Percentiles rank a stretch among this genome's conserved stretches.
These are phyloP conservation scores for Megathymus violae DNA, from an alignment of 1,140 invertebrate species.

Conservation along the genomic window DNA sequence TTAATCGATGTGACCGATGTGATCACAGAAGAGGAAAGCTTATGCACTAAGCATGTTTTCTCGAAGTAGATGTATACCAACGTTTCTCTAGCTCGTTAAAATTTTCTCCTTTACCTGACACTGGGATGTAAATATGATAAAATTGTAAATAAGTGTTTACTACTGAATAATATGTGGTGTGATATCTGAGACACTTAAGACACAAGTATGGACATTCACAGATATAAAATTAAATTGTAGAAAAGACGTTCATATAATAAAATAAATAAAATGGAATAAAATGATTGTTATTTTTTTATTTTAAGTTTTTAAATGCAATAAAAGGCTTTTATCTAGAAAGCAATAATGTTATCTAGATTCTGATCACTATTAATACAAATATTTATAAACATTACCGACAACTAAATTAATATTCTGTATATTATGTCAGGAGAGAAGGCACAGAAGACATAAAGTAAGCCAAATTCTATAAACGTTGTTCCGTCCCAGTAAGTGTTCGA, in stretches of 20 bases:
- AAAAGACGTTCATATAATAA: no score
- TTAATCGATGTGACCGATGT: slow-evolving; percentile 12
- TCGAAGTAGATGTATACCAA: slow-evolving; percentile 15
- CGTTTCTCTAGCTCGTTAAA: slow-evolving; percentile 22
- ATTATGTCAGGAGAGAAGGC: background rate
- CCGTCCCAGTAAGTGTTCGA: slow-evolving; percentile 64
- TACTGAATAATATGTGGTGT: no score
- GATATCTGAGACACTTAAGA: no score
- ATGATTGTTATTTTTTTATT: no score
- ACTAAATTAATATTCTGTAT: slow-evolving; percentile 2
- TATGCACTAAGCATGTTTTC: slow-evolving; percentile 16
- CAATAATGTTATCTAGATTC: no score
- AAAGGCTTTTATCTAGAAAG: no score
- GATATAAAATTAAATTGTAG: no score
- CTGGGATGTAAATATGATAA: background rate
- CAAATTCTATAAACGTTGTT: slow-evolving; percentile 47
- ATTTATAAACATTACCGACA: background rate
- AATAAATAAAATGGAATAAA: no score
- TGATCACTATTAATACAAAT: no score
- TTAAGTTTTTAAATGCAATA: no score
- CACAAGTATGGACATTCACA: no score
- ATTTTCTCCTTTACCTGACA: slow-evolving; percentile 7
- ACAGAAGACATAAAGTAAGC: slow-evolving; percentile 10
- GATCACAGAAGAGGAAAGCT: slow-evolving; percentile 7
- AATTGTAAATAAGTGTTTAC: no score